Evolutionary conservation across 1,140 invertebrate genomes (phyloP).

Genomic region (Drosophila fuyamai): DNA sequence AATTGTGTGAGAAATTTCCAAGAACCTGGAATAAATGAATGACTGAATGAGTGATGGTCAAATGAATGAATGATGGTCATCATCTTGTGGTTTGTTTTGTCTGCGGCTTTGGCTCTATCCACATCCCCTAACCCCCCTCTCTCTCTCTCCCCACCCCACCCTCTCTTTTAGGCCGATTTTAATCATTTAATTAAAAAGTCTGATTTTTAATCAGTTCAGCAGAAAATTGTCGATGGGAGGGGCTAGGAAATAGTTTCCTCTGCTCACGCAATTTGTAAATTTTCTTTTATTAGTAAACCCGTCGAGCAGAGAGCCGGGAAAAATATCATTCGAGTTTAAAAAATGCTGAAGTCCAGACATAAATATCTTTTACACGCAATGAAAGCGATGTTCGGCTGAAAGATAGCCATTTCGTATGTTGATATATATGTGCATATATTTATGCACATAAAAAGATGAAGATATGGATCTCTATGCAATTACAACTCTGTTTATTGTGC

Average conservation of each 20-base stretch:
- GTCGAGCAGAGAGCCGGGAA: background rate
- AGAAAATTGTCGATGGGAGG: slow-evolving; percentile 40
- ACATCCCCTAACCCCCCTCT: too few species aligned
- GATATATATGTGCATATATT: slow-evolving; percentile 19
- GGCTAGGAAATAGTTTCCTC: slow-evolving; percentile 24
- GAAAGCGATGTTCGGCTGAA: slow-evolving; percentile 33
- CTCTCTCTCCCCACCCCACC: background rate
- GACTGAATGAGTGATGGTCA: slow-evolving; percentile 52
- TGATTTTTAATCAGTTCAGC: slow-evolving; percentile 73
- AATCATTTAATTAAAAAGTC: slow-evolving; percentile 82
- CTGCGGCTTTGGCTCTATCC: slow-evolving; percentile 7
- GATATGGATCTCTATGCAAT: slow-evolving; percentile 66
- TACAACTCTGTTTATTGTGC: slow-evolving; percentile 72
- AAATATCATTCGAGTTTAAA: slow-evolving; percentile 53
- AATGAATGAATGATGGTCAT: slow-evolving; percentile 42
- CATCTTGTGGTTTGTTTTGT: slow-evolving; percentile 43
- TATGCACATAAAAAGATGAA: slow-evolving; percentile 28
- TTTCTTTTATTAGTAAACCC: slow-evolving; percentile 56
- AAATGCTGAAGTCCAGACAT: slow-evolving; percentile 2
- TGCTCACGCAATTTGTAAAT: slow-evolving; percentile 78
- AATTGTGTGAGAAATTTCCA: slow-evolving; percentile 79
- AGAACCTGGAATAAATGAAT: slow-evolving; percentile 53
- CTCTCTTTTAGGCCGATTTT: slow-evolving; percentile 46
- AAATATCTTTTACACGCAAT: slow-evolving; percentile 63
- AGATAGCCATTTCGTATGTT: slow-evolving; percentile 20